Conservation (phyloP, 2,797 vertebrate genomes). For the Odontamblyopus lacepedii region DNA sequence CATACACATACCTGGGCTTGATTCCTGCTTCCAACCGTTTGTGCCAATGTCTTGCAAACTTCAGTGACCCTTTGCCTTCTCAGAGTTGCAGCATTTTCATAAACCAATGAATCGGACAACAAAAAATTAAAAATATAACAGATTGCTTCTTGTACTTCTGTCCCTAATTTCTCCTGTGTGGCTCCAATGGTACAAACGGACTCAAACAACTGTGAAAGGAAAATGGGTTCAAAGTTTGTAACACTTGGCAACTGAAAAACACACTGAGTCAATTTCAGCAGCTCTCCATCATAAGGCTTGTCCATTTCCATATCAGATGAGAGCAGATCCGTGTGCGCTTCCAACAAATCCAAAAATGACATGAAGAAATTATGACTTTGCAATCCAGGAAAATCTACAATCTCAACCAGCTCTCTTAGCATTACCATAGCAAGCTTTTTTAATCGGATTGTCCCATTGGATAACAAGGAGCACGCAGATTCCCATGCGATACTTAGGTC, state of each 20-base stretch:
- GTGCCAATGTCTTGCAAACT: constrained; percentile 82
- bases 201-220: constrained; percentile 88
- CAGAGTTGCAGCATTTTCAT: constrained; percentile 82
- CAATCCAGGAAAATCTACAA: constrained; percentile 85
- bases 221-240: constrained; percentile 80
- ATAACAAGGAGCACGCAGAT: constrained; percentile 82
- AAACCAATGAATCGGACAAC: constrained; percentile 82
- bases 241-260: constrained; percentile 79
- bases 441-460: constrained; percentile 78
- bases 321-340: constrained; percentile 66
- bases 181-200: constrained; percentile 80
- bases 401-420: constrained; percentile 80
- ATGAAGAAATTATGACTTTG: constrained; percentile 83
- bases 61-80: constrained; percentile 77
- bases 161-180: constrained; percentile 65
- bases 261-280: constrained; percentile 79
- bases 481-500: constrained; percentile 85
- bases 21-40: constrained; percentile 80
- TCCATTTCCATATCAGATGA: constrained; percentile 60
- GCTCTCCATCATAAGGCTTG: constrained; percentile 76
- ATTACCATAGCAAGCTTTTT: constrained; percentile 79
- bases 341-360: constrained; percentile 83
- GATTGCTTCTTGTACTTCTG: constrained; percentile 80
- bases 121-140: constrained; percentile 87
- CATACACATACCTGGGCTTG: constrained; percentile 78